Percentiles rank a stretch among this genome's conserved stretches.
phyloP scores from a whole-genome alignment of 2,113 vertebrate genomes.

The Climacteris rufus region DNA sequence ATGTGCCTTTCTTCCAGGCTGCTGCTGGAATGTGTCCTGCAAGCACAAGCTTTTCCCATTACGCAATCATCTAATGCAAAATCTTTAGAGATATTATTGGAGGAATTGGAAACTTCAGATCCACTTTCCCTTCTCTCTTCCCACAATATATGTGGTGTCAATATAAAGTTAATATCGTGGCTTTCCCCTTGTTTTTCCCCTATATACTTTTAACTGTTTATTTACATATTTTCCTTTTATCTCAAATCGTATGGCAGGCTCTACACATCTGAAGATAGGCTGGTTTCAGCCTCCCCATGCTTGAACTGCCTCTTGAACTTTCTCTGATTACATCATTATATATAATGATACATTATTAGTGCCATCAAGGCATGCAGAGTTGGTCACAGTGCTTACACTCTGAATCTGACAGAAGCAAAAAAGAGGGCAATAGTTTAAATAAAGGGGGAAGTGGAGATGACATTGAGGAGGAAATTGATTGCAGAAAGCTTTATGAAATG shows the following conservation, averaged over 20 bases:
- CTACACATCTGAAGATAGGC: not conserved
- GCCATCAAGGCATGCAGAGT: constrained; percentile 16
- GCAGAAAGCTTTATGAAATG: constrained; percentile 50
- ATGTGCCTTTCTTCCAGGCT: constrained; percentile 3
- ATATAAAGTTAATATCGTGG: not conserved
- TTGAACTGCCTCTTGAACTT: constrained; percentile 59
- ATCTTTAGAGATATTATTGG: not conserved
- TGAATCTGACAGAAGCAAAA: constrained; percentile 36
- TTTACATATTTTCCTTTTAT: constrained; percentile 11
- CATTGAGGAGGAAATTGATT: constrained; percentile 56
- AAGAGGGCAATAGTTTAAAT: constrained; percentile 46
- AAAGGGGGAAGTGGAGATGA: constrained; percentile 36
- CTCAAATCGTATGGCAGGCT: not conserved
- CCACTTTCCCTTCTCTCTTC: not conserved
- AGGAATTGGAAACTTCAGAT: not conserved
- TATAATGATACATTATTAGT: constrained; percentile 55
- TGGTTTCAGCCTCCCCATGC: not conserved
- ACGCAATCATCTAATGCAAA: not conserved
- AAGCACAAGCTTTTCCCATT: not conserved
- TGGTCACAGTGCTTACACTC: constrained; percentile 33
- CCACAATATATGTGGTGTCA: not conserved
- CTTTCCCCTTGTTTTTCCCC: not conserved
- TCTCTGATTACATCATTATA: constrained; percentile 53
- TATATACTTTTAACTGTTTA: constrained; percentile 1
- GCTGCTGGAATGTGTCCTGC: not conserved